Conservation (phyloP, 2,113 vertebrate species). For the Campylorhamphus procurvoides region DNA sequence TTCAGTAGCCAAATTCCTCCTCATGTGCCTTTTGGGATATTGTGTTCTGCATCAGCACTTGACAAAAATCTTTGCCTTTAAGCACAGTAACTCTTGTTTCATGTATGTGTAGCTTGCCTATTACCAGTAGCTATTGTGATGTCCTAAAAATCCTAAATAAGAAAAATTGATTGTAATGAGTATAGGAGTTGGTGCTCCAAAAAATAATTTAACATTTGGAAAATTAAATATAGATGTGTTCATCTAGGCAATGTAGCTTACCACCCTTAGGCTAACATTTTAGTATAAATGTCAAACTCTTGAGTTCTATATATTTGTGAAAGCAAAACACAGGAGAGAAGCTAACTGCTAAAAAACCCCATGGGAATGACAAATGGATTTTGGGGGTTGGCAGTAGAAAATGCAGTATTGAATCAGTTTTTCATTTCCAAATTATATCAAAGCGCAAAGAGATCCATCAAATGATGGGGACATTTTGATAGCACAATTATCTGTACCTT, state of each 20-base stretch:
- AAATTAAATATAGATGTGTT: conserved; percentile 15
- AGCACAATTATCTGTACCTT: not conserved
- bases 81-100: not conserved
- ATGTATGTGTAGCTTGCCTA: not conserved
- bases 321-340: not conserved
- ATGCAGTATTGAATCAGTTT: not conserved
- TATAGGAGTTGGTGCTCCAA: not conserved
- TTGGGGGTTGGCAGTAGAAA: accelerated
- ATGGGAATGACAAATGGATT: not conserved
- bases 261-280: not conserved
- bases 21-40: not conserved
- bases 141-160: not conserved
- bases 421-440: not conserved
- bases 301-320: not conserved
- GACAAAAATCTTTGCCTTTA: not conserved
- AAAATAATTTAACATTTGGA: not conserved
- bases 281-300: not conserved
- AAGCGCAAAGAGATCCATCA: not conserved
- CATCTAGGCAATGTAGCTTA: not conserved
- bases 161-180: not conserved
- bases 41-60: not conserved
- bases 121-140: not conserved
- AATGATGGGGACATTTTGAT: not conserved
- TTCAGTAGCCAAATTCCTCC: not conserved
- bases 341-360: not conserved